Conservation (phyloP, 1,140 invertebrate species). For the Eurosta solidaginis region DNA sequence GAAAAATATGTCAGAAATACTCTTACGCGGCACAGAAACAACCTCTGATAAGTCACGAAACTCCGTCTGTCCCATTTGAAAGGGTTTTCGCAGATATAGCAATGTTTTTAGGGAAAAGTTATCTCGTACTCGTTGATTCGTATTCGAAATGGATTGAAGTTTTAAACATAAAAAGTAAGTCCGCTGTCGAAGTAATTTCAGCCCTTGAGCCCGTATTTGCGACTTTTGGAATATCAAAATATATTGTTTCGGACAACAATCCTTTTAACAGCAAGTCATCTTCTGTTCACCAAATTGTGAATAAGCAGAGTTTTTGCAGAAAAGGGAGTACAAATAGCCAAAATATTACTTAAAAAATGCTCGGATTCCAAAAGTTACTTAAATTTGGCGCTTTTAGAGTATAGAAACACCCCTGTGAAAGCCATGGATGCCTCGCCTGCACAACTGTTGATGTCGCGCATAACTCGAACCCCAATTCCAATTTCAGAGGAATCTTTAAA, state of each 20-base stretch:
- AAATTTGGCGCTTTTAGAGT: constrained; percentile 33
- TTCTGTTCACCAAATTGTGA: constrained; percentile 43
- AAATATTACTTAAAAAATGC: constrained; percentile 45
- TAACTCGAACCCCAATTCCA: constrained; percentile 35
- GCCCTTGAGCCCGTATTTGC: no score
- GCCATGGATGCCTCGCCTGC: constrained; percentile 34
- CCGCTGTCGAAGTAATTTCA: no score
- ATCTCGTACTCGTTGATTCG: no score
- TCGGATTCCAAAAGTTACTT: constrained; percentile 34
- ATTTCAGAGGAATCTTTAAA: not conserved
- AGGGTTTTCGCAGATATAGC: no score
- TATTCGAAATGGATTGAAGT: no score
- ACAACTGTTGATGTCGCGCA: constrained; percentile 37
- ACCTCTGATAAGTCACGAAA: no score
- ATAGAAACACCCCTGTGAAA: constrained; percentile 35
- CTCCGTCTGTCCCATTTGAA: no score
- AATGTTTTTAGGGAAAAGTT: no score
- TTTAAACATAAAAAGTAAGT: no score
- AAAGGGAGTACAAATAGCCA: constrained; percentile 44
- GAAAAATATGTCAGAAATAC: no score
- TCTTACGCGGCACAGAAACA: no score
- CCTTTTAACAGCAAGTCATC: constrained; percentile 40
- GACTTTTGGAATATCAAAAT: constrained; percentile 44
- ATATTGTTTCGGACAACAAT: constrained; percentile 46
- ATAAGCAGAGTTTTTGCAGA: constrained; percentile 46